A percentile compares a stretch with the other conserved stretches of the same genome.
Evolutionary conservation across 2,888 invertebrate genomes (phyloP).

Genomic region (Drosophila planitibia): DNA sequence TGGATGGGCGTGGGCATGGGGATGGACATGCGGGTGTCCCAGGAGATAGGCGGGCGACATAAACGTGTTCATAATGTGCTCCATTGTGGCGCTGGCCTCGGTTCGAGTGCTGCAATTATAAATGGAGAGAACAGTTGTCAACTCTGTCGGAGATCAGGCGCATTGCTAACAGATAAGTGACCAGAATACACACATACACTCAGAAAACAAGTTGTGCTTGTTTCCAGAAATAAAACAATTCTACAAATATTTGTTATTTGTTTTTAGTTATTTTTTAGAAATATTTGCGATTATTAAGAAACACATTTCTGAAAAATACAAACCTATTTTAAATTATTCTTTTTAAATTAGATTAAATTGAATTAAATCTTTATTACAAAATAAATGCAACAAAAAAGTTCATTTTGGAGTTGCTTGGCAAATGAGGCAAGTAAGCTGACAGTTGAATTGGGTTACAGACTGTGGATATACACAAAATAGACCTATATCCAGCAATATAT

Average conservation of each 20-base stretch:
- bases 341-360: no score
- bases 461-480: no score
- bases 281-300: background rate
- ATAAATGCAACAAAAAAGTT: no score
- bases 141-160: background rate
- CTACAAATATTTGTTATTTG: background rate
- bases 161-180: background rate
- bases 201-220: background rate
- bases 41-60: slow-evolving; percentile 85
- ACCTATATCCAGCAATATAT: no score
- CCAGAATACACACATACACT: background rate
- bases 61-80: slow-evolving; percentile 84
- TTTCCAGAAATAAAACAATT: background rate
- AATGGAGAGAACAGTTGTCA: slow-evolving; percentile 12
- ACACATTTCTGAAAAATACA: background rate
- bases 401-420: no score
- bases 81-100: slow-evolving; percentile 67
- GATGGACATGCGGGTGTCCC: slow-evolving; percentile 61
- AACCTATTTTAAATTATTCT: no score
- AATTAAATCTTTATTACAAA: no score
- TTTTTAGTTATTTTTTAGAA: background rate
- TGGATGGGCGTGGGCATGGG: background rate
- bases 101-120: slow-evolving; percentile 40
- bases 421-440: no score
- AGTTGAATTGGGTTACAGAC: no score